Percentiles rank a stretch among this genome's conserved stretches.
Conservation (phyloP, 2,888 invertebrate genomes). For the Lepidonotus clava region DNA sequence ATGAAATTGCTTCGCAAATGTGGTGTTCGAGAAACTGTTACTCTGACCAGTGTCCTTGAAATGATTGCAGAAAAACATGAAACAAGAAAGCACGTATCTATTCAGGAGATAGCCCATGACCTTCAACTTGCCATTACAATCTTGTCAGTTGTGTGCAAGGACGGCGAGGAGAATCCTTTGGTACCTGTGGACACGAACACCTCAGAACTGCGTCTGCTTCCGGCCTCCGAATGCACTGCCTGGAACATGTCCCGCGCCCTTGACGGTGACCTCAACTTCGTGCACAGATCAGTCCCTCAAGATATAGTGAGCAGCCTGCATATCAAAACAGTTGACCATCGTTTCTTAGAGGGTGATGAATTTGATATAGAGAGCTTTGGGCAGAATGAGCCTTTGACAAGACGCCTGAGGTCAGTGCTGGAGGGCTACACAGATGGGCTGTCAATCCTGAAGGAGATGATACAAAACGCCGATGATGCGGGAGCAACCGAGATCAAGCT, state of each 20-base stretch:
- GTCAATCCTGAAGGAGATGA: constrained; percentile 75
- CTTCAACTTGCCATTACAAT: neutral
- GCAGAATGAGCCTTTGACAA: constrained; percentile 72
- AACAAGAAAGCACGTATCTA: constrained; percentile 57
- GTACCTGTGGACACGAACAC: neutral
- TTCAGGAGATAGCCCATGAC: neutral
- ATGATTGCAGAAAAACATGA: constrained; percentile 43
- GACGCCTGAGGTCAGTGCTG: constrained; percentile 69
- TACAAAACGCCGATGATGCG: constrained; percentile 79
- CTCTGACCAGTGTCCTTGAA: constrained; percentile 56
- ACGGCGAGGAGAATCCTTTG: neutral
- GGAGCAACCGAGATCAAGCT: constrained; percentile 69
- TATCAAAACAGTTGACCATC: constrained; percentile 68
- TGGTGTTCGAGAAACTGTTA: constrained; percentile 62
- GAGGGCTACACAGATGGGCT: constrained; percentile 70
- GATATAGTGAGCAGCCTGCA: constrained; percentile 69
- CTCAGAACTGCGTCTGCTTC: constrained; percentile 57
- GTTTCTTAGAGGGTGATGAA: constrained; percentile 64
- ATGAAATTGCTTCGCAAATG: constrained; percentile 62
- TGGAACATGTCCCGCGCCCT: constrained; percentile 65
- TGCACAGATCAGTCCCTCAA: constrained; percentile 69
- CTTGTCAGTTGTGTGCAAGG: neutral
- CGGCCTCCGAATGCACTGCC: constrained; percentile 66
- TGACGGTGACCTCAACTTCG: constrained; percentile 63
- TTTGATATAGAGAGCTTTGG: constrained; percentile 66